Evolutionary conservation across 2,113 vertebrate species (phyloP).

Genomic region (Agelaius phoeniceus): DNA sequence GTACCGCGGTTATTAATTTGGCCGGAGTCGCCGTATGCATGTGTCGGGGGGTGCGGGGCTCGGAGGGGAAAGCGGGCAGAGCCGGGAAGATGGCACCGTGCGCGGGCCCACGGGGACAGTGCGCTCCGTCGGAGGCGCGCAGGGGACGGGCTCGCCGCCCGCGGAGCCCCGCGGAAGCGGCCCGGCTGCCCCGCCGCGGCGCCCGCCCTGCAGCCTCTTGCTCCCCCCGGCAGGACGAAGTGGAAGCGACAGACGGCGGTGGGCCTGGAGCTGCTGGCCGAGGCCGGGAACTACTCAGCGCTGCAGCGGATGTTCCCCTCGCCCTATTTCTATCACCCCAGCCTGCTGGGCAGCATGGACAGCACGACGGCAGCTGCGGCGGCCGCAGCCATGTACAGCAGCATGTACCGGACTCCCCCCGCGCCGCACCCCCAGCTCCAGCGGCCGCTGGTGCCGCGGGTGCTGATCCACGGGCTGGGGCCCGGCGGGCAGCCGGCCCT

Average conservation of each 20-base stretch:
- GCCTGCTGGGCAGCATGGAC: constrained; percentile 94
- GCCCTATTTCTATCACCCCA: constrained; percentile 97
- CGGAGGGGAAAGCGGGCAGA: not conserved
- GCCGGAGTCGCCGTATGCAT: constrained; percentile 34
- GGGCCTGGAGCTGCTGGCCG: constrained; percentile 92
- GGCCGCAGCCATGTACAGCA: constrained; percentile 97
- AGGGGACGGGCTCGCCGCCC: no score
- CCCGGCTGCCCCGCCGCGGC: not conserved
- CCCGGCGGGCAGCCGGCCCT: constrained; percentile 93
- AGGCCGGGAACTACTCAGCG: constrained; percentile 96
- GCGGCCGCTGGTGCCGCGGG: constrained; percentile 94
- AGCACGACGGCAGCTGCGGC: constrained; percentile 93
- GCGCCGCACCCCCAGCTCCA: constrained; percentile 92
- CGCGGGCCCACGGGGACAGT: not conserved
- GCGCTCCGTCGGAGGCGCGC: not conserved
- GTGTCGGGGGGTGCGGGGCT: not conserved
- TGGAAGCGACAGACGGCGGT: constrained; percentile 97
- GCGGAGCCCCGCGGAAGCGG: not conserved
- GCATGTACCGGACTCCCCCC: constrained; percentile 97
- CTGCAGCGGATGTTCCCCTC: constrained; percentile 98
- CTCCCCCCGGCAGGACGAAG: constrained; percentile 86
- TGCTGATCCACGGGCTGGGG: constrained; percentile 96
- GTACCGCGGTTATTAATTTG: constrained; percentile 76
- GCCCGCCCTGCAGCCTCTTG: constrained; percentile 12
- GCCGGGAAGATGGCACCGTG: not conserved